A percentile compares a stretch with the other conserved stretches of the same genome.
Conservation (phyloP, 2,888 invertebrate genomes). For the Eustalomyia histrio region DNA sequence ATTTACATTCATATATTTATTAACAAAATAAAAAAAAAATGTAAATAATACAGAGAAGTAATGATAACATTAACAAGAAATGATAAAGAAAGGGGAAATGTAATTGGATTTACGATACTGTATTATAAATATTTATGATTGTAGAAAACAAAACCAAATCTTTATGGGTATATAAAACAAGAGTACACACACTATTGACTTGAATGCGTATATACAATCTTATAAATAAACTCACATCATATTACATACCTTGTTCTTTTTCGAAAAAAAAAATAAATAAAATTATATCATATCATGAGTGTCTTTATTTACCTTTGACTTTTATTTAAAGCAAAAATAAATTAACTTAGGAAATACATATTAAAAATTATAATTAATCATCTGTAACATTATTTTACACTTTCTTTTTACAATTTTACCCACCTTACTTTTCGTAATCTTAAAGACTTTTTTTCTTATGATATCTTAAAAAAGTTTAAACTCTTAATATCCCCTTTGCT, state of each 20-base stretch:
- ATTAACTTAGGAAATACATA: not conserved
- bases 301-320: no score
- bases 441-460: not conserved
- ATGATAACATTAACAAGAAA: slow-evolving; percentile 1
- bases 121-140: not conserved
- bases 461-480: slow-evolving; percentile 22
- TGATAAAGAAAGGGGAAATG: slow-evolving; percentile 17
- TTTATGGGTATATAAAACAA: not conserved
- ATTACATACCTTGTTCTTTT: not conserved
- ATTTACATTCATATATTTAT: slow-evolving; percentile 42
- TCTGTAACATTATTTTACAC: slow-evolving; percentile 6
- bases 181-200: not conserved
- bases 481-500: slow-evolving; percentile 21
- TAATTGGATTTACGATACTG: slow-evolving; percentile 45
- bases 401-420: not conserved
- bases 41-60: slow-evolving; percentile 34
- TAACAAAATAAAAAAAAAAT: slow-evolving; percentile 12
- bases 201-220: no score
- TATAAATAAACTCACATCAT: not conserved
- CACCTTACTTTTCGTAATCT: not conserved
- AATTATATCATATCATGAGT: no score
- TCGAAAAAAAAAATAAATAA: no score
- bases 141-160: not conserved
- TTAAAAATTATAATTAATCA: slow-evolving; percentile 26
- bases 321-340: no score